A percentile compares a stretch with the other conserved stretches of the same genome.
These are phyloP conservation scores for Limenitis camilla DNA, from an alignment of 2,888 invertebrate genomes.

Conservation along the genomic window DNA sequence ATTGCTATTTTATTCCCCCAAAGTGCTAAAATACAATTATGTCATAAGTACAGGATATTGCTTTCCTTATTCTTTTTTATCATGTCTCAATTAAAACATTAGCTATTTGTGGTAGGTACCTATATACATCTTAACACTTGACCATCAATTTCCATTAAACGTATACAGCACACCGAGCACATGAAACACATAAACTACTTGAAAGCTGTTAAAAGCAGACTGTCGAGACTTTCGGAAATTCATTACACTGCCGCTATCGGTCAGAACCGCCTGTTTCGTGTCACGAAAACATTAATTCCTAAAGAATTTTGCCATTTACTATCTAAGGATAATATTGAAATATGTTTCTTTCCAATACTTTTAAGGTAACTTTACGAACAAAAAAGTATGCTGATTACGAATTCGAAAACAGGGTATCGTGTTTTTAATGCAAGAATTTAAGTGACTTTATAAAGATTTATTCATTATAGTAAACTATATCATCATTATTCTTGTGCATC, in stretches of 20 bases:
- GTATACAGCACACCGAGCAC: conserved; percentile 7
- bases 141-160: neutral
- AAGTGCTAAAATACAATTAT: too few relatives aligned
- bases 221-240: conserved; percentile 27
- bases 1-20: too few relatives aligned
- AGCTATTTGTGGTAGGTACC: neutral
- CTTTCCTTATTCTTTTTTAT: too few relatives aligned
- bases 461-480: too few relatives aligned
- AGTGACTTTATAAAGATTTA: too few relatives aligned
- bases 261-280: conserved; percentile 32
- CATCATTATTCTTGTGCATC: too few relatives aligned
- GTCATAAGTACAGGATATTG: too few relatives aligned
- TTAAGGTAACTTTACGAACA: neutral
- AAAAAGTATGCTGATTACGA: too few relatives aligned
- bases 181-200: conserved; percentile 17
- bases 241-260: conserved; percentile 27
- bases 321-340: neutral
- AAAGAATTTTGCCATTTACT: conserved; percentile 16
- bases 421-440: too few relatives aligned
- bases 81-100: neutral
- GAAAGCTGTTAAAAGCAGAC: conserved; percentile 26
- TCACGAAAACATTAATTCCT: conserved; percentile 23
- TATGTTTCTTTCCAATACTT: neutral
- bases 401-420: too few relatives aligned
- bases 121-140: neutral